phyloP scores from a whole-genome alignment of 2,113 vertebrate species.

The Gymnarchus niloticus region DNA sequence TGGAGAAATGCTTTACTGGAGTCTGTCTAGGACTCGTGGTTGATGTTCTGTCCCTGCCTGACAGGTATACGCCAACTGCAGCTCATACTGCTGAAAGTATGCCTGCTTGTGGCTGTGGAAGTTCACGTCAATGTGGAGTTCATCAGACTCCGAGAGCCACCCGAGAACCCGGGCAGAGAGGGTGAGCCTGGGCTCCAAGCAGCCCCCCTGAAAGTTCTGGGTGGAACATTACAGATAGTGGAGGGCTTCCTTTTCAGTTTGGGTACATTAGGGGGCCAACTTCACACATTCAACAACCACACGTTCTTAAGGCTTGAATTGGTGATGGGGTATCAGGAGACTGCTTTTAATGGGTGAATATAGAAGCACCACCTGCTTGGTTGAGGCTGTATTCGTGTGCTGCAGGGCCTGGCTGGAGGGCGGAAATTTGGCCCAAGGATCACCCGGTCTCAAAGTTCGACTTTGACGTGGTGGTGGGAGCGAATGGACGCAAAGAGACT shows the following conservation, averaged over 20 bases:
- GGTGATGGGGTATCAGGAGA: neutral
- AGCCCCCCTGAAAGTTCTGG: neutral
- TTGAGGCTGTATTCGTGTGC: neutral
- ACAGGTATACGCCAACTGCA: slow-evolving; percentile 95
- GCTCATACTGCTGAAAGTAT: slow-evolving; percentile 90
- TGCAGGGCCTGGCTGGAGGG: slow-evolving; percentile 83
- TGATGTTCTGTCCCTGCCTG: neutral
- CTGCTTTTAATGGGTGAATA: neutral
- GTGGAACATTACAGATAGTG: neutral
- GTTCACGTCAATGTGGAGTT: slow-evolving; percentile 91
- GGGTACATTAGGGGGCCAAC: no score
- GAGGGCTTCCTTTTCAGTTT: neutral
- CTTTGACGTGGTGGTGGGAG: slow-evolving; percentile 86
- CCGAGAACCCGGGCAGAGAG: slow-evolving; percentile 76
- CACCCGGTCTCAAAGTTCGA: slow-evolving; percentile 77
- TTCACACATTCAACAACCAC: no score
- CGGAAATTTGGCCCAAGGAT: slow-evolving; percentile 71
- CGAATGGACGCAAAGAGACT: slow-evolving; percentile 83
- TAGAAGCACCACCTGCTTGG: neutral
- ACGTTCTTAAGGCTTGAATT: neutral
- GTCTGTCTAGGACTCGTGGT: neutral
- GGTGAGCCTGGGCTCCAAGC: slow-evolving; percentile 52
- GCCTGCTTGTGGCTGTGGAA: slow-evolving; percentile 84
- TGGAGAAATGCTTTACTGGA: no score
- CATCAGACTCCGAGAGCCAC: slow-evolving; percentile 77